Percentiles rank a stretch among this genome's conserved stretches.
These are phyloP conservation scores for Cantharis rufa DNA, from an alignment of 2,888 invertebrate species.

Conservation along the genomic window DNA sequence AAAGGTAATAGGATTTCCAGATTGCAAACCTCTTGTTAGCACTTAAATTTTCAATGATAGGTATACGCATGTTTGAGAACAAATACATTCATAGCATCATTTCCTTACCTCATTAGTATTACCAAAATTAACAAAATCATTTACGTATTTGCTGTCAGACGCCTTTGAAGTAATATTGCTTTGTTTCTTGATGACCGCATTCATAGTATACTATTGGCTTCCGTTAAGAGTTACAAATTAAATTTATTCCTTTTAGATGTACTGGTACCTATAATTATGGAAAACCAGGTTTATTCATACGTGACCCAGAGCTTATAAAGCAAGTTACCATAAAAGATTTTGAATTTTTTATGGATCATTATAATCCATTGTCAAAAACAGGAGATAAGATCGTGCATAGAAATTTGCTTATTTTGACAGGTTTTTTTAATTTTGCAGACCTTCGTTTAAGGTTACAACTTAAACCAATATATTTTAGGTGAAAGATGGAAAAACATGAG, in stretches of 20 bases:
- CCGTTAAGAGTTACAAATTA: no score
- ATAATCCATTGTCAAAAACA: background rate
- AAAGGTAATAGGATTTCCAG: no score
- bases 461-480: background rate
- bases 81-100: no score
- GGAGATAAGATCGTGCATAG: background rate
- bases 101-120: no score
- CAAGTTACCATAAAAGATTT: slow-evolving; percentile 61
- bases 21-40: no score
- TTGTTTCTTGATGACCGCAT: no score
- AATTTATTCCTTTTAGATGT: slow-evolving; percentile 7
- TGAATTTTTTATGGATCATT: slow-evolving; percentile 45
- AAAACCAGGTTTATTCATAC: background rate
- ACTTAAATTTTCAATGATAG: no score
- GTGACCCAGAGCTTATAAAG: background rate
- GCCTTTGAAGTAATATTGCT: no score
- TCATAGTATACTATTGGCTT: no score
- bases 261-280: background rate
- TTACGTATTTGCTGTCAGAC: no score
- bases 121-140: no score
- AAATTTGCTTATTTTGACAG: background rate
- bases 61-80: no score
- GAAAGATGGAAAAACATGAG: slow-evolving; percentile 52
- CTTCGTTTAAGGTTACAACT: slow-evolving; percentile 9
- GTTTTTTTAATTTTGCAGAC: background rate